phyloP scores from a whole-genome alignment of 2,797 vertebrate species.

The Synanceia verrucosa region DNA sequence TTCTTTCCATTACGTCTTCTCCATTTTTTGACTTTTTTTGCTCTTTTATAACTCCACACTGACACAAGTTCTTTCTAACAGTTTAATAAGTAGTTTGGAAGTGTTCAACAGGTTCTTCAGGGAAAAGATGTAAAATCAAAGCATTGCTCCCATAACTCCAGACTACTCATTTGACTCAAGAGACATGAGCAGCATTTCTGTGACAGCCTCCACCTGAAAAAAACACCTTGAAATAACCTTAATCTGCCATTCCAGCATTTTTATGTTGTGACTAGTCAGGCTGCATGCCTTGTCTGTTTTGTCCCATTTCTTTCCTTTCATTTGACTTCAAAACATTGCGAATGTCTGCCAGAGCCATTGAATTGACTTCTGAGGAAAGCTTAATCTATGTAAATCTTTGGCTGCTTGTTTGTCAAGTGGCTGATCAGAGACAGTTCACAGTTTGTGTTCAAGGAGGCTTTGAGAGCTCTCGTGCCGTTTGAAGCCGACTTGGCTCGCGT shows the following conservation, averaged over 20 bases:
- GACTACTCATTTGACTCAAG: slow-evolving; percentile 18
- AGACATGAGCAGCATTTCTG: slow-evolving; percentile 22
- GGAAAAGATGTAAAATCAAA: slow-evolving; percentile 15
- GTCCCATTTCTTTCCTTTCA: slow-evolving; percentile 24
- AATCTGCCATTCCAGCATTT: slow-evolving; percentile 8
- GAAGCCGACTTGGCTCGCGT: slow-evolving; percentile 36
- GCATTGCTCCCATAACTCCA: slow-evolving; percentile 41
- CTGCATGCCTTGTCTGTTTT: slow-evolving; percentile 15
- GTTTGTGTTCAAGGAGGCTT: slow-evolving; percentile 46
- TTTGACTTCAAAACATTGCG: slow-evolving; percentile 39
- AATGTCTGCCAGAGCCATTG: slow-evolving; percentile 33
- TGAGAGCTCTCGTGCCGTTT: slow-evolving; percentile 37
- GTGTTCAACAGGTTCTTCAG: slow-evolving; percentile 50
- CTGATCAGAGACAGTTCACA: slow-evolving; percentile 67
- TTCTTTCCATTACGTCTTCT: neutral
- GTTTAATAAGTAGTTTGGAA: slow-evolving; percentile 42
- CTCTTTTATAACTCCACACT: neutral
- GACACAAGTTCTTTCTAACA: slow-evolving; percentile 1
- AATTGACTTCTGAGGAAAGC: slow-evolving; percentile 53
- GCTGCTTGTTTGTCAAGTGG: slow-evolving; percentile 63
- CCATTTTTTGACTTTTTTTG: neutral
- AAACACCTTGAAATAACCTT: slow-evolving; percentile 32
- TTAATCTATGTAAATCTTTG: slow-evolving; percentile 67
- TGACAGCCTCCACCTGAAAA: neutral
- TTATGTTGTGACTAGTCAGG: slow-evolving; percentile 20